Evolutionary conservation across 2,888 invertebrate genomes (phyloP).

Genomic region (Stenurella melanura): DNA sequence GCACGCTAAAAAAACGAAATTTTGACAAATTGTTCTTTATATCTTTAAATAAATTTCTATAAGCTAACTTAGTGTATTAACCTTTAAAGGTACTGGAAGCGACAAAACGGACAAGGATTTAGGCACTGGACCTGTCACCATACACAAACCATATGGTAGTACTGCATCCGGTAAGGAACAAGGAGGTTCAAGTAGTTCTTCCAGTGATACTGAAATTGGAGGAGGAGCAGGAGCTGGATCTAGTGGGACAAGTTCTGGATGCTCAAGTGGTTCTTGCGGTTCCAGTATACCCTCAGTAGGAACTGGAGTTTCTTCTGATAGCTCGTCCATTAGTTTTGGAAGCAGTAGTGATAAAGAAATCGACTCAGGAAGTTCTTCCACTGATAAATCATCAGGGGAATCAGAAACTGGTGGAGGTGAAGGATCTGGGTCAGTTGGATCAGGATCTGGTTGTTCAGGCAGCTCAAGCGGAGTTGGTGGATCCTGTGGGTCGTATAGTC

Average conservation of each 20-base stretch:
- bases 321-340: neutral
- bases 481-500: neutral
- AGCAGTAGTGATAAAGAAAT: neutral
- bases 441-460: neutral
- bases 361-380: neutral
- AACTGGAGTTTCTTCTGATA: neutral
- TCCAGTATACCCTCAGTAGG: neutral
- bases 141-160: neutral
- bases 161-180: neutral
- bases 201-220: neutral
- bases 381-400: neutral
- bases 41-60: no score
- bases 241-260: no score
- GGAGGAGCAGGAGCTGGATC: neutral
- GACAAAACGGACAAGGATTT: neutral
- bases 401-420: neutral
- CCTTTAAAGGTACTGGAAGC: neutral
- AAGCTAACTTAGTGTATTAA: neutral
- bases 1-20: no score
- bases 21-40: no score
- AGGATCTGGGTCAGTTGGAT: neutral
- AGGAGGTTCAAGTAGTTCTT: neutral
- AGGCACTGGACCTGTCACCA: neutral
- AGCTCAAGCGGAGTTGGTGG: conserved; percentile 1
- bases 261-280: neutral